These are phyloP conservation scores for Scleropages formosus DNA, from an alignment of 2,797 vertebrate species.

Conservation along the genomic window DNA sequence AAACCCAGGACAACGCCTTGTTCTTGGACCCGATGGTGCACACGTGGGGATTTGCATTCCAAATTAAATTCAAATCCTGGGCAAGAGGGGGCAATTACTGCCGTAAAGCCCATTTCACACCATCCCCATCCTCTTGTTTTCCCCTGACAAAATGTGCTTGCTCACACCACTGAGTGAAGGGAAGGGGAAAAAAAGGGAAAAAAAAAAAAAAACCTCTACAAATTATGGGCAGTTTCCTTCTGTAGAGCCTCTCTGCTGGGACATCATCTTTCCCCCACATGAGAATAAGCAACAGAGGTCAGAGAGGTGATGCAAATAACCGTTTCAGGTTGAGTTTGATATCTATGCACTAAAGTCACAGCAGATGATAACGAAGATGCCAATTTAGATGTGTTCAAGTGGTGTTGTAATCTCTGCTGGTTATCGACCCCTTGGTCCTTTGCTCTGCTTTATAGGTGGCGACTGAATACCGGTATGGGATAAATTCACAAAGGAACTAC, in stretches of 20 bases:
- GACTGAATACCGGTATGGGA: too few relatives aligned
- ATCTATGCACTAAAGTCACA: too few relatives aligned
- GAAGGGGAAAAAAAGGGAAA: neutral
- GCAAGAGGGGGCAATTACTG: constrained; percentile 6
- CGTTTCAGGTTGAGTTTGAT: too few relatives aligned
- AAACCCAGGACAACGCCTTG: neutral
- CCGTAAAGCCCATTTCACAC: neutral
- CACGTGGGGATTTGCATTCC: constrained; percentile 62
- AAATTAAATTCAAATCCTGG: constrained; percentile 68
- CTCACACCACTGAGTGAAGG: neutral
- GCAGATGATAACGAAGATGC: too few relatives aligned
- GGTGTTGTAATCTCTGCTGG: too few relatives aligned
- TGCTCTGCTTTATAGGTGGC: too few relatives aligned
- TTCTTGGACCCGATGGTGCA: neutral
- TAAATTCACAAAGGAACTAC: too few relatives aligned
- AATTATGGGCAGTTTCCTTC: neutral
- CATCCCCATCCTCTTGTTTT: neutral
- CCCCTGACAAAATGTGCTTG: neutral
- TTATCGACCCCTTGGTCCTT: too few relatives aligned
- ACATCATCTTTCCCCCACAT: too few relatives aligned
- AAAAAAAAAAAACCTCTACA: neutral
- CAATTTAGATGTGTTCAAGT: too few relatives aligned
- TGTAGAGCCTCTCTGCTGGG: neutral
- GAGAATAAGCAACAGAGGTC: too few relatives aligned
- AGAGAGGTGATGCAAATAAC: too few relatives aligned